These are phyloP conservation scores for Misgurnus mizolepis DNA, from an alignment of 2,113 vertebrate genomes.

Conservation along the genomic window DNA sequence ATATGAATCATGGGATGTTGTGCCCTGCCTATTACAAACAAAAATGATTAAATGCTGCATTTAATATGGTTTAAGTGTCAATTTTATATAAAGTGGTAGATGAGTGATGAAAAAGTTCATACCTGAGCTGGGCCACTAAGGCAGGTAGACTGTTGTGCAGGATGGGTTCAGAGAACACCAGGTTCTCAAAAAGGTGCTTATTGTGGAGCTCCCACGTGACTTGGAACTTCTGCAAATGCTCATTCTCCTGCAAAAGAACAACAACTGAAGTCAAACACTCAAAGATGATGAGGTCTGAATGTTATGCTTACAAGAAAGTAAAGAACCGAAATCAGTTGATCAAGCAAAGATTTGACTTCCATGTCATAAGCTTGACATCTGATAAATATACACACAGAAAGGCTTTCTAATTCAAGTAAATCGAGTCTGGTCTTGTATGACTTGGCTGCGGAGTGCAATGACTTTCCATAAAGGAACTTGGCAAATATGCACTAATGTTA, in stretches of 20 bases:
- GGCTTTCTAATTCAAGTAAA: no score
- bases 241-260: conserved; percentile 81
- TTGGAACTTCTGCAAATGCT: conserved; percentile 96
- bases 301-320: no score
- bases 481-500: no score
- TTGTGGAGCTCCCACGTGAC: conserved; percentile 99
- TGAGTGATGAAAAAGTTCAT: conserved; percentile 47
- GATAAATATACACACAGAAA: no score
- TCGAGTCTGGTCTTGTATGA: no score
- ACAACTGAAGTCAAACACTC: not conserved
- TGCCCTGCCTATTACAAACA: conserved; percentile 79
- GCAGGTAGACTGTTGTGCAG: conserved; percentile 91
- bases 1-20: conserved; percentile 86
- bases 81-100: not conserved
- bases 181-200: conserved; percentile 96
- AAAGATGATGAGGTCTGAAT: no score
- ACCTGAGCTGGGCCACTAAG: conserved; percentile 91
- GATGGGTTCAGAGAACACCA: conserved; percentile 96
- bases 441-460: no score
- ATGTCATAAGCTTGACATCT: no score
- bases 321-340: no score
- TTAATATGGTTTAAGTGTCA: not conserved
- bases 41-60: not conserved
- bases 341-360: no score
- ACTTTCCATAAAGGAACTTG: no score